A percentile compares a stretch with the other conserved stretches of the same genome.
Evolutionary conservation across 2,113 vertebrate species (phyloP).

Genomic region (Vombatus ursinus): DNA sequence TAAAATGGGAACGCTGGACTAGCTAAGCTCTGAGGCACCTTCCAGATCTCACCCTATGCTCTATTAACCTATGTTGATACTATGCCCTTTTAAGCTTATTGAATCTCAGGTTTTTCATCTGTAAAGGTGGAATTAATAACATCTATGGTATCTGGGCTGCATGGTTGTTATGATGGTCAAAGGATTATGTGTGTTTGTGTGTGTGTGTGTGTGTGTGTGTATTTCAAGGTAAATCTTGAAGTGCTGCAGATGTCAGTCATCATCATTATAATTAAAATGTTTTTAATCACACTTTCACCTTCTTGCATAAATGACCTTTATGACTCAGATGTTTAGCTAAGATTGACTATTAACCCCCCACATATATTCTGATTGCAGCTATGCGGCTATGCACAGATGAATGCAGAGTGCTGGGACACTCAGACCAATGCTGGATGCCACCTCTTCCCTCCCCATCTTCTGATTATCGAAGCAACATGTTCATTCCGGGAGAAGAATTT

Average conservation of each 20-base stretch:
- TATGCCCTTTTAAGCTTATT: no score
- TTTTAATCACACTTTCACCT: background rate
- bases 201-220: no score
- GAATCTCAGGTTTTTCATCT: no score
- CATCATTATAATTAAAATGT: background rate
- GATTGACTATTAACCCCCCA: background rate
- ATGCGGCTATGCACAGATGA: conserved; percentile 97
- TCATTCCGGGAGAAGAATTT: conserved; percentile 95
- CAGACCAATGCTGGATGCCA: conserved; percentile 99
- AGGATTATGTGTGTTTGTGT: no score
- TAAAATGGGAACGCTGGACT: no score
- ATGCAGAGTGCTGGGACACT: conserved; percentile 95
- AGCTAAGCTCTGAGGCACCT: no score
- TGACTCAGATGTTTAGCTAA: background rate
- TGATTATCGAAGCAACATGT: conserved; percentile 96
- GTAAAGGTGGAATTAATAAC: no score
- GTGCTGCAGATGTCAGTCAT: background rate
- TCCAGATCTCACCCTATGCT: no score
- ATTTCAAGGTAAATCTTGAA: background rate
- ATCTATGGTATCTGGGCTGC: no score
- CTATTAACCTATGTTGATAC: no score
- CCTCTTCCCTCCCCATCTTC: conserved; percentile 90
- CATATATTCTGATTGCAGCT: conserved; percentile 80
- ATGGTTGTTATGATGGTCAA: no score
- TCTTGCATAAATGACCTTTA: fast-evolving